These are phyloP conservation scores for Hippoglossus stenolepis DNA, from an alignment of 2,113 vertebrate species.

Conservation along the genomic window DNA sequence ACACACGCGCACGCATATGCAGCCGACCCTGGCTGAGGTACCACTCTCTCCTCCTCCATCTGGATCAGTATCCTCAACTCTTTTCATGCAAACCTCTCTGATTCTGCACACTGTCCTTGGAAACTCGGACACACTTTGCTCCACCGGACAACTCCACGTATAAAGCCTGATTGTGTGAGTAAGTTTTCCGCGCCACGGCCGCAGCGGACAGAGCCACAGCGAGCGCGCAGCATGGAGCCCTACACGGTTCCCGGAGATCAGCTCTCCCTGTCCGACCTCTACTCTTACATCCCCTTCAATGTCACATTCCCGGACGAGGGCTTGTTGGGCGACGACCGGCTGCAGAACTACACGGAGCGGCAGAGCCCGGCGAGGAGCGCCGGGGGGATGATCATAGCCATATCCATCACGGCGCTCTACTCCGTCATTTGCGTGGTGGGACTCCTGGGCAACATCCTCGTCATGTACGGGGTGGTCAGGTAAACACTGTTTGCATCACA, in stretches of 20 bases:
- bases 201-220: background rate
- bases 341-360: conserved; percentile 79
- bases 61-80: conserved; percentile 3
- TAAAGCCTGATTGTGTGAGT: too few species aligned
- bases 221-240: conserved; percentile 78
- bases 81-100: background rate
- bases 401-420: conserved; percentile 93
- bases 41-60: background rate
- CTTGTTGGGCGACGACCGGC: conserved; percentile 58
- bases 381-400: conserved; percentile 87
- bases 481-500: conserved; percentile 70
- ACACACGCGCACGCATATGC: background rate
- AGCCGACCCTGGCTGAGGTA: conserved; percentile 1
- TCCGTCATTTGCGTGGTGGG: conserved; percentile 93
- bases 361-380: conserved; percentile 72
- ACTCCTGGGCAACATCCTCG: conserved; percentile 92
- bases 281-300: conserved; percentile 81
- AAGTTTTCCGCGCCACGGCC: too few species aligned
- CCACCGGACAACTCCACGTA: background rate
- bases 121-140: background rate
- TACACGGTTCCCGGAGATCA: conserved; percentile 72
- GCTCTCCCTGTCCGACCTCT: conserved; percentile 77
- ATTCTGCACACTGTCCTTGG: background rate
- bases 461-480: conserved; percentile 96
- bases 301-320: conserved; percentile 74